phyloP scores from a whole-genome alignment of 1,140 invertebrate species.

The Hermatobates lingyangjiaoensis region DNA sequence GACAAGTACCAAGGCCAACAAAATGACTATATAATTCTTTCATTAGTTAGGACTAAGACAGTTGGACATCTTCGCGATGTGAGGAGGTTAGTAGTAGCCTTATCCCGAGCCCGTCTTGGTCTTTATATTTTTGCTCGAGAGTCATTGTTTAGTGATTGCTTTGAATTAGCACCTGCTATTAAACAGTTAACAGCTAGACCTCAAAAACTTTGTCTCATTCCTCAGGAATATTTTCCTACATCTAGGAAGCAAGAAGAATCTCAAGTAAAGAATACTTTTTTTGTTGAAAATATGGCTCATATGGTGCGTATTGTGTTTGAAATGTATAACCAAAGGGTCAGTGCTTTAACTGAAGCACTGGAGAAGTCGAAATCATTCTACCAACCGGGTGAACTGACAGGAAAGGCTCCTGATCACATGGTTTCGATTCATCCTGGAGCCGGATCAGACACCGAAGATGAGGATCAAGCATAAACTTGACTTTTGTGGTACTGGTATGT shows the following conservation, averaged over 20 bases:
- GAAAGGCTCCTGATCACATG: constrained; percentile 4
- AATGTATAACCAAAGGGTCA: constrained; percentile 62
- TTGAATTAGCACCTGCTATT: constrained; percentile 88
- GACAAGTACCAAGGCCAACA: constrained; percentile 99
- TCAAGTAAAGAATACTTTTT: constrained; percentile 25
- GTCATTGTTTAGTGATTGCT: constrained; percentile 85
- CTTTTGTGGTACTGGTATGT: no score
- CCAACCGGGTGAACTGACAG: constrained; percentile 9
- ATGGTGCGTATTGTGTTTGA: constrained; percentile 87
- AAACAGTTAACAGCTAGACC: constrained; percentile 50
- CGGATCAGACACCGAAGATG: constrained; percentile 8
- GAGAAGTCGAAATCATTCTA: constrained; percentile 19
- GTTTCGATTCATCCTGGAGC: constrained; percentile 12
- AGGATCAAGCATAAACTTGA: background rate
- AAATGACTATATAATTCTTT: constrained; percentile 95
- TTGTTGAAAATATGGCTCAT: constrained; percentile 71
- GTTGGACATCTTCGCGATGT: constrained; percentile 95
- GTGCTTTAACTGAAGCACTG: constrained; percentile 36
- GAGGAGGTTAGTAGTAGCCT: constrained; percentile 87
- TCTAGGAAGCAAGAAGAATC: constrained; percentile 28
- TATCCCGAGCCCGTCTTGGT: constrained; percentile 93
- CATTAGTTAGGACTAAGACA: constrained; percentile 83
- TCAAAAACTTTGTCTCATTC: constrained; percentile 50
- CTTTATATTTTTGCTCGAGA: constrained; percentile 91
- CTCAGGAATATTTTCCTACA: constrained; percentile 59